Evolutionary conservation across 2,113 vertebrate genomes (phyloP).

Genomic region (Paedocypris sp.): DNA sequence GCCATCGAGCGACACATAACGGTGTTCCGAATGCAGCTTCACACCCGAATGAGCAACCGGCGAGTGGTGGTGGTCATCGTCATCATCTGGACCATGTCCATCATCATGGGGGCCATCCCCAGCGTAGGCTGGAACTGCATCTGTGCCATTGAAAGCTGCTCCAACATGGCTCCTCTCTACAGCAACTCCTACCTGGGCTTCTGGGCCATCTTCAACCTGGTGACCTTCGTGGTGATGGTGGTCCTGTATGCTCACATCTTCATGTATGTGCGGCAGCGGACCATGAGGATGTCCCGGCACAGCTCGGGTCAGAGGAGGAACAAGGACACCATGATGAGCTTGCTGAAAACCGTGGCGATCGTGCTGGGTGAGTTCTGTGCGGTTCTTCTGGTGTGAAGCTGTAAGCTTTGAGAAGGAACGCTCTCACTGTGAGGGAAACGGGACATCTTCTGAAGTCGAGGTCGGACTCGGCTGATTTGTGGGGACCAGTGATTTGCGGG

Average conservation of each 20-base stretch:
- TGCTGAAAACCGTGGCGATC: slow-evolving; percentile 95
- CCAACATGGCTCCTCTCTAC: slow-evolving; percentile 97
- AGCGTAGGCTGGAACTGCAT: slow-evolving; percentile 98
- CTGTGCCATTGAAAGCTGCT: slow-evolving; percentile 80
- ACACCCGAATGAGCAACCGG: slow-evolving; percentile 96
- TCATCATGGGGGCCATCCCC: slow-evolving; percentile 92
- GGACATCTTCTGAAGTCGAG: too few species aligned
- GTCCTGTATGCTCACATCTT: slow-evolving; percentile 97
- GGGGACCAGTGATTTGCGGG: too few species aligned
- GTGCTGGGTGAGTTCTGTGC: slow-evolving; percentile 78
- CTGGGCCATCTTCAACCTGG: slow-evolving; percentile 96
- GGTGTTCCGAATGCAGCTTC: slow-evolving; percentile 96
- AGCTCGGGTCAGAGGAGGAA: slow-evolving; percentile 91
- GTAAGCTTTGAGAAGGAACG: too few species aligned
- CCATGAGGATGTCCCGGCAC: slow-evolving; percentile 97
- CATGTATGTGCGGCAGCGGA: slow-evolving; percentile 93
- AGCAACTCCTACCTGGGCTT: slow-evolving; percentile 96
- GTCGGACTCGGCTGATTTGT: too few species aligned
- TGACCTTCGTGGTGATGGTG: slow-evolving; percentile 97
- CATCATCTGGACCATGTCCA: slow-evolving; percentile 99
- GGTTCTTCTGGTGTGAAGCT: not conserved
- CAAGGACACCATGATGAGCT: slow-evolving; percentile 97
- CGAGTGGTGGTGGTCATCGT: slow-evolving; percentile 94
- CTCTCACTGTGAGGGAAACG: too few species aligned
- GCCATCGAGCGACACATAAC: slow-evolving; percentile 97